phyloP scores from a whole-genome alignment of 2,888 invertebrate species.

The Liopterus haemorrhoidalis region DNA sequence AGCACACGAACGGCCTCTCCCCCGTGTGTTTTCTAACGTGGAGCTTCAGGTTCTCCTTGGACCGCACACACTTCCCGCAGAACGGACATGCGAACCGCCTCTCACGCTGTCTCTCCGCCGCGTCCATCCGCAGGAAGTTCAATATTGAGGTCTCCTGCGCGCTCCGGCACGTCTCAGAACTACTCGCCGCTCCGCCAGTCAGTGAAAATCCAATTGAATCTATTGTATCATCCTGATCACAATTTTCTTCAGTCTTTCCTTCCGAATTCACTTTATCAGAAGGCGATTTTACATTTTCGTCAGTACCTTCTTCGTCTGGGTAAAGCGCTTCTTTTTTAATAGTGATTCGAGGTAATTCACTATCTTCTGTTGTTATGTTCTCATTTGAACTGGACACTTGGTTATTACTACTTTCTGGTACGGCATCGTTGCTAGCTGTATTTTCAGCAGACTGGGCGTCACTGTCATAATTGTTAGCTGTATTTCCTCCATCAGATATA shows the following conservation, averaged over 20 bases:
- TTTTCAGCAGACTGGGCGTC: slow-evolving; percentile 15
- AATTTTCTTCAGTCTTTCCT: slow-evolving; percentile 45
- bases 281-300: slow-evolving; percentile 40
- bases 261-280: slow-evolving; percentile 33
- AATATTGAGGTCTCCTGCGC: slow-evolving; percentile 56
- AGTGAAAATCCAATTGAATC: slow-evolving; percentile 59
- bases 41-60: slow-evolving; percentile 80
- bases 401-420: slow-evolving; percentile 48
- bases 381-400: slow-evolving; percentile 59
- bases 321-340: slow-evolving; percentile 34
- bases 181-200: slow-evolving; percentile 52
- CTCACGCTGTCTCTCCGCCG: slow-evolving; percentile 59
- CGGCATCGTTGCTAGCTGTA: slow-evolving; percentile 17
- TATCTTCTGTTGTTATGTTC: slow-evolving; percentile 47
- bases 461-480: slow-evolving; percentile 17
- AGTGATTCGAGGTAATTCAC: slow-evolving; percentile 34
- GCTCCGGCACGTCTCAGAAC: slow-evolving; percentile 50
- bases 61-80: slow-evolving; percentile 83
- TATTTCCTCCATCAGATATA: slow-evolving; percentile 28
- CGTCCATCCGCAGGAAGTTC: slow-evolving; percentile 60
- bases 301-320: slow-evolving; percentile 38
- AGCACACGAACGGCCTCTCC: slow-evolving; percentile 83
- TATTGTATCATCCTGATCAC: slow-evolving; percentile 66
- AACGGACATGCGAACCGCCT: slow-evolving; percentile 80
- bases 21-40: slow-evolving; percentile 84